A percentile compares a stretch with the other conserved stretches of the same genome.
phyloP scores from a whole-genome alignment of 2,797 vertebrate genomes.

The Chaenodraco wilsoni region DNA sequence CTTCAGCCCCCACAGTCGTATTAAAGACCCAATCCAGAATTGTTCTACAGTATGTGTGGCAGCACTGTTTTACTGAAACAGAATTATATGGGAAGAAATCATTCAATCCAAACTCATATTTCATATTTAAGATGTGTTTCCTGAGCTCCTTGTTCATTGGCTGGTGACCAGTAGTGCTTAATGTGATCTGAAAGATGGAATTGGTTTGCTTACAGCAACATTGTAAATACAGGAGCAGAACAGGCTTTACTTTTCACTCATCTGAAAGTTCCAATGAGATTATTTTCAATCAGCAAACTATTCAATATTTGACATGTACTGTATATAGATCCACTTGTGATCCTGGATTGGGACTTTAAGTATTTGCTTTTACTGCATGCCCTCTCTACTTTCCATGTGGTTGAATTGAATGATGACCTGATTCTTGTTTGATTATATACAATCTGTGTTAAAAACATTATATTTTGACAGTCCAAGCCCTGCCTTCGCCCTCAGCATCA shows the following conservation, averaged over 20 bases:
- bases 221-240: conserved; percentile 53
- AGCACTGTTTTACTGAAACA: conserved; percentile 5
- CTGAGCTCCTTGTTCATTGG: background rate
- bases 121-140: background rate
- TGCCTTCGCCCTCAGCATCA: conserved; percentile 44
- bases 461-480: conserved; percentile 45
- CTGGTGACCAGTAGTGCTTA: background rate
- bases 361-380: conserved; percentile 63
- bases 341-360: conserved; percentile 63
- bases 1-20: conserved; percentile 13
- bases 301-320: conserved; percentile 2
- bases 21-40: conserved; percentile 59
- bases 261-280: conserved; percentile 30
- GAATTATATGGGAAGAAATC: conserved; percentile 9
- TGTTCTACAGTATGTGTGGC: conserved; percentile 8
- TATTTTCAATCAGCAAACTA: conserved; percentile 35
- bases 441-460: conserved; percentile 28
- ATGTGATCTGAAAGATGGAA: conserved; percentile 7
- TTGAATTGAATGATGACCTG: conserved; percentile 52
- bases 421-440: conserved; percentile 51
- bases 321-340: conserved; percentile 45
- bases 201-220: background rate
- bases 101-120: conserved; percentile 2
- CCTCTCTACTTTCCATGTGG: conserved; percentile 53
- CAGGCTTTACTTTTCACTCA: conserved; percentile 13